Evolutionary conservation across 2,888 invertebrate species (phyloP), one percentile per base, ranked within the genome.

Genomic region (Diadegma fenestrale): DNA sequence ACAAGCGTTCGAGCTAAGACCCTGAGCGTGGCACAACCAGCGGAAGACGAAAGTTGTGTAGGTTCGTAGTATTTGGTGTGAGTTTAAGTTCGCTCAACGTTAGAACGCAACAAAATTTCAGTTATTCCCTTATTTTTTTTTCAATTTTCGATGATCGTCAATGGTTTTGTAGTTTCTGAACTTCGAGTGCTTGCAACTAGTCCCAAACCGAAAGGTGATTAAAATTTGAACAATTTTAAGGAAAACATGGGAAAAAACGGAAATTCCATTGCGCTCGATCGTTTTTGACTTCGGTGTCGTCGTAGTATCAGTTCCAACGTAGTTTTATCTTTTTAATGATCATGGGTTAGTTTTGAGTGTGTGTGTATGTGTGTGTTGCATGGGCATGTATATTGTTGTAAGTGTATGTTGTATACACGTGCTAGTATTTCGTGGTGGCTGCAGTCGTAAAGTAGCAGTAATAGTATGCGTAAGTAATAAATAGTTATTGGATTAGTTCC

Each of bases 1-100:
- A 80, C 79, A 80, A 80, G 82, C 82, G 41, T 85, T 85, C 80
- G 76, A 82, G 80, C 85, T 72, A 82, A 82, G 78, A 82, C 72
- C 83, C 85, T 73, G 79, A 85, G 85, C 85, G 85, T 82, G 85
- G 82, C 85, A 82, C 85, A 82, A 85, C 85, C 85, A 85, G 85
- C 85, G 85, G 85, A 85, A 85, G 85, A 85, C 85, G 76, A 85
- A 80, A 85, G 82, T 80, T 80, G 82, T 76, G 75, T 82, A 72
- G 66, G 82, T 63, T 76, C 79, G 79, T 85, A 51, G 33, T 71
- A 17, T 69, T 14, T 71, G 58, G 26, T 58, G 58, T 58, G 26
- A 26, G 5, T 58, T 26, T 2, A 26, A 14, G 58, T 58, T 58
- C 26, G 58, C 22, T 14, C 14, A 26, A 26, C 26, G 58, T 58